These are phyloP conservation scores for Oscheius myriophilus DNA, from an alignment of 2,888 invertebrate species.

Conservation along the genomic window DNA sequence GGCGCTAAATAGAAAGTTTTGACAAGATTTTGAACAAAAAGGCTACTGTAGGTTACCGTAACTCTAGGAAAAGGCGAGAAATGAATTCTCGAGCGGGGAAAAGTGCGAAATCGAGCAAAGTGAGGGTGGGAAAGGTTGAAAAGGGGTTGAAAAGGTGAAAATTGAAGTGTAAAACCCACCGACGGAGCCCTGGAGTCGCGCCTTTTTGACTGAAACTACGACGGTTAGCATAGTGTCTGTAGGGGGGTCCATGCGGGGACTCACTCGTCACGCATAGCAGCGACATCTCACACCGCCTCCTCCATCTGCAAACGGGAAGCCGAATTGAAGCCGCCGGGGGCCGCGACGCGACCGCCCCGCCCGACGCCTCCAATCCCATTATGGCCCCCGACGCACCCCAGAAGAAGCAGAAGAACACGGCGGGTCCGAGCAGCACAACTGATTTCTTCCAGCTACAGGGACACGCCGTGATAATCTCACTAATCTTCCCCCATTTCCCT, in stretches of 20 bases:
- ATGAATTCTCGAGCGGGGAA: neutral
- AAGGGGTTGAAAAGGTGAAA: neutral
- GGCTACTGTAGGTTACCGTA: no score
- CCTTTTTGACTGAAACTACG: conserved; percentile 69
- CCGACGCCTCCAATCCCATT: conserved; percentile 19
- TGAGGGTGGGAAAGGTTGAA: neutral
- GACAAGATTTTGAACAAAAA: no score
- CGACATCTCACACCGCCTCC: conserved; percentile 30
- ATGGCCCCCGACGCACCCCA: neutral
- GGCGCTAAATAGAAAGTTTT: no score
- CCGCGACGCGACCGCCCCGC: conserved; percentile 25
- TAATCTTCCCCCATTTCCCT: no score
- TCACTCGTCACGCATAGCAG: conserved; percentile 35
- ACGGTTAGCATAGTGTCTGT: conserved; percentile 54
- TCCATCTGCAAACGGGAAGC: conserved; percentile 16
- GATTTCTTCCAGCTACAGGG: no score
- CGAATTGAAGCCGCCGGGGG: conserved; percentile 1
- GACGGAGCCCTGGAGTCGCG: conserved; percentile 62
- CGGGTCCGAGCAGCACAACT: conserved; percentile 1
- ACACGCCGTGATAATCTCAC: no score
- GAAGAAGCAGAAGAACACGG: neutral
- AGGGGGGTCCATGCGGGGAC: conserved; percentile 13
- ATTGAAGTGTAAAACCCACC: conserved; percentile 46
- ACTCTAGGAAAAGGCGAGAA: neutral
- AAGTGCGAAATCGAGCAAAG: neutral